Base-by-base conservation (phyloP, 2,888 invertebrate genomes). In the Cheilosia scutellata region DNA sequence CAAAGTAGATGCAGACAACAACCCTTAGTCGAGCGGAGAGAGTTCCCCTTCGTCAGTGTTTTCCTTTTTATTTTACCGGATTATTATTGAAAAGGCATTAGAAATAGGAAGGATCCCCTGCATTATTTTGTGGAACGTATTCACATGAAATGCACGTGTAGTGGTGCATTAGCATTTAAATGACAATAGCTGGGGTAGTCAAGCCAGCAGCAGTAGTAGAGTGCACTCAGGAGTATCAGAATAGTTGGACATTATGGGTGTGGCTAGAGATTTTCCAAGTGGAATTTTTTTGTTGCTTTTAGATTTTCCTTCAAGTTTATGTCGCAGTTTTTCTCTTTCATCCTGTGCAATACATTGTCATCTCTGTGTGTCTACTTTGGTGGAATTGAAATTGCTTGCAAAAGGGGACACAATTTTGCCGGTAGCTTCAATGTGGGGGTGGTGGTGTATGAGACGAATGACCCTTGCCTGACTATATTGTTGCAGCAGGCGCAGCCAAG, bases 81-180 rank as follows among this genome's bases (percentile, higher is more conserved):
- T 60, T 82, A 76, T 82, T 86, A 86, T 86, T 77, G 86, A 86
- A 86, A 86, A 86, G 62, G 82, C 76, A 86, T 86, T 82, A 82
- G 82, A 63, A 42, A 37, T 47, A 33, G 42, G 37, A 60, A 42
- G 58, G 44, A 75, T 66, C 63, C 66, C 79, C 62, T 86, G 86
- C 66, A 86, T 86, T 86, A 83, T 68, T 75, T 86, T 86, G 86
- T 86, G 86, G 86, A 86, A 86, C 86, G 86, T 82, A 86, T 86
- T 86, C 86, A 82, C 49, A 20, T 20, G 27, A n/a, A 53, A 57
- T 80, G 76, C 72, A 80, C 62, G 76, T 86, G 86, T 86, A 76
- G 71, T 80, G 65, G 86, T 82, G 86, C 82, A 86, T 86, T 86
- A 86, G 86, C 86, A 86, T 86, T 76, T 82, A 80, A 86, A 86